A percentile compares a stretch with the other conserved stretches of the same genome.
Conservation (phyloP, 2,113 vertebrate species). For the Seriola quinqueradiata region DNA sequence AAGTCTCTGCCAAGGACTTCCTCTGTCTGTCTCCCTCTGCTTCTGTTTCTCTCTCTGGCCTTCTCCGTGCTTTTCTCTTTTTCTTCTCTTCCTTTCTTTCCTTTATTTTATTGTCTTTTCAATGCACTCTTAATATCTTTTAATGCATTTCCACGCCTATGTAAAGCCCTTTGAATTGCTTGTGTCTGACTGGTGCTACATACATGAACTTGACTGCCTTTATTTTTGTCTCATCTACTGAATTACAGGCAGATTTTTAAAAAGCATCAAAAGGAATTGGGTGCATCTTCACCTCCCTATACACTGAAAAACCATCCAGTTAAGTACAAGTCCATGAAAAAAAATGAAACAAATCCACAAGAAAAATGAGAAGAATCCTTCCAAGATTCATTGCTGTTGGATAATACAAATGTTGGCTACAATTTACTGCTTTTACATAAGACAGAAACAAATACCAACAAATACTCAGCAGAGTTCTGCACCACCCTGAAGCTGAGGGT, state of each 20-base stretch:
- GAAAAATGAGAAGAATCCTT: neutral
- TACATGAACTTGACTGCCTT: no score
- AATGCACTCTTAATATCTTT: no score
- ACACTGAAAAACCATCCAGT: neutral
- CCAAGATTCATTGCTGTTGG: neutral
- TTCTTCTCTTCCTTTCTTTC: neutral
- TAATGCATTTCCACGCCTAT: no score
- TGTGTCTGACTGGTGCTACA: no score
- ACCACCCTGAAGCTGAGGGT: neutral
- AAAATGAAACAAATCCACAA: neutral
- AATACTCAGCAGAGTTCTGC: neutral
- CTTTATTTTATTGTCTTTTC: neutral
- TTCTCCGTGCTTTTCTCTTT: neutral
- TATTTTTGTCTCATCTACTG: neutral
- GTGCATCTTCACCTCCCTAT: neutral
- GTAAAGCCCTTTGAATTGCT: no score
- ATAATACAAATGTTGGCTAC: slow-evolving; percentile 7
- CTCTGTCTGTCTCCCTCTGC: slow-evolving; percentile 6
- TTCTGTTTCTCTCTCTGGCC: neutral
- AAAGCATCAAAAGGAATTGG: neutral
- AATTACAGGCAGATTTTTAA: neutral
- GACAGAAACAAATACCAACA: neutral
- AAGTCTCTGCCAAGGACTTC: slow-evolving; percentile 51
- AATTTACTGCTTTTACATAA: neutral
- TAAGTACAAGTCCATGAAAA: neutral